Evolutionary conservation across 2,113 vertebrate species (phyloP).

Genomic region (Myrmecophaga tridactyla): DNA sequence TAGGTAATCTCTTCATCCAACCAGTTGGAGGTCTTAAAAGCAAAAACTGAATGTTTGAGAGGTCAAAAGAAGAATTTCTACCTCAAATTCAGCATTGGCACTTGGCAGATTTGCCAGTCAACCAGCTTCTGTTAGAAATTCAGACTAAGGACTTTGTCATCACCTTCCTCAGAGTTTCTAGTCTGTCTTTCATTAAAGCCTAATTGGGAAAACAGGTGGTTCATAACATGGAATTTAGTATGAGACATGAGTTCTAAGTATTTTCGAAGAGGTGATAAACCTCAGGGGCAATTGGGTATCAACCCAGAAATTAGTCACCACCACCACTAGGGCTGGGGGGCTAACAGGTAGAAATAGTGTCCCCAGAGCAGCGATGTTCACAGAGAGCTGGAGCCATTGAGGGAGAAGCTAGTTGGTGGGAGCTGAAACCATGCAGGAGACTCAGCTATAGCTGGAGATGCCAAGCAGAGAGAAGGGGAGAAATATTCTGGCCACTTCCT

Average conservation of each 20-base stretch:
- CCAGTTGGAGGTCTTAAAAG: no score
- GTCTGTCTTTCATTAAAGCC: background rate
- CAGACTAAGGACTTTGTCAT: no score
- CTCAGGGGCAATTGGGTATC: background rate
- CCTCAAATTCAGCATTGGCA: no score
- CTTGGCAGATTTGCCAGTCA: no score
- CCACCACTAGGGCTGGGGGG: background rate
- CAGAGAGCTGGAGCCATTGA: background rate
- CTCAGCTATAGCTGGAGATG: background rate
- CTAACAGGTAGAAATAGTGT: background rate
- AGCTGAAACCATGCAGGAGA: background rate
- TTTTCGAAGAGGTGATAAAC: background rate
- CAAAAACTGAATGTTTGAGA: no score
- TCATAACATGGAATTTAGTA: background rate
- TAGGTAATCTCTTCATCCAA: no score
- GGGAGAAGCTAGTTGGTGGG: no score
- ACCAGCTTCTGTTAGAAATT: no score
- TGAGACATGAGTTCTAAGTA: background rate
- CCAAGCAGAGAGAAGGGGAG: background rate
- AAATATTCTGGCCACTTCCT: background rate
- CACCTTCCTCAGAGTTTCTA: no score
- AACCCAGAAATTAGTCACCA: background rate
- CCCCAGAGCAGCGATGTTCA: background rate
- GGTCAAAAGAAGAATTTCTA: no score
- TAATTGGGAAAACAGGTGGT: background rate